phyloP scores from a whole-genome alignment of 2,797 vertebrate genomes.

The Garrulus glandarius region DNA sequence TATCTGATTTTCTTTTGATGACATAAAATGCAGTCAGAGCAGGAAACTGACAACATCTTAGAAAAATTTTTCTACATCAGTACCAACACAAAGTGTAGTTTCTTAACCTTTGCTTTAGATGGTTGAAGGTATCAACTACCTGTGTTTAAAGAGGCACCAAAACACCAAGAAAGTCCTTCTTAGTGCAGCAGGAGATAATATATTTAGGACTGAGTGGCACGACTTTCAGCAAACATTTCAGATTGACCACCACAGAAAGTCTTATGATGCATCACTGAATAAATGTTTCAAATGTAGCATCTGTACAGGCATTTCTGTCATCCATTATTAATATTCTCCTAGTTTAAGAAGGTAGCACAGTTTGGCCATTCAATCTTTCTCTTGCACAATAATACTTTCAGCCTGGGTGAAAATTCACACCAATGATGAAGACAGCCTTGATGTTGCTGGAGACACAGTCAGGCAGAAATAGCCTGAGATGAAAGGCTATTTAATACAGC shows the following conservation, averaged over 20 bases:
- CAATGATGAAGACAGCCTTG: not conserved
- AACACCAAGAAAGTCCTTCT: not conserved
- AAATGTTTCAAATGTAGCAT: not conserved
- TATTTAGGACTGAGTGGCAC: not conserved
- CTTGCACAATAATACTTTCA: not conserved
- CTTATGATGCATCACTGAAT: not conserved
- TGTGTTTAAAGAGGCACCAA: not conserved
- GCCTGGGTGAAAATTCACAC: not conserved
- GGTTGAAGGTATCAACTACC: not conserved
- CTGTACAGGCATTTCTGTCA: not conserved
- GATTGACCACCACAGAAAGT: not conserved
- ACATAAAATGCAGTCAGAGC: not conserved
- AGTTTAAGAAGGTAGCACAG: not conserved
- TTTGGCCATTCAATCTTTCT: not conserved
- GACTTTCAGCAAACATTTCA: not conserved
- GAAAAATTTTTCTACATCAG: not conserved
- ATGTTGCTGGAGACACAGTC: not conserved
- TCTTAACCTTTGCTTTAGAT: not conserved
- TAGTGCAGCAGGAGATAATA: not conserved
- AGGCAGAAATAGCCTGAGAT: not conserved
- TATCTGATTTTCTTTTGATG: not conserved
- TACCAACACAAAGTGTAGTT: not conserved
- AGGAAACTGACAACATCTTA: not conserved
- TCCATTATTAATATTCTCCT: not conserved
- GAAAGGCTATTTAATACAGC: not conserved